A percentile compares a stretch with the other conserved stretches of the same genome.
These are phyloP conservation scores for Agapostemon virescens DNA, from an alignment of 2,888 invertebrate genomes.

Conservation along the genomic window DNA sequence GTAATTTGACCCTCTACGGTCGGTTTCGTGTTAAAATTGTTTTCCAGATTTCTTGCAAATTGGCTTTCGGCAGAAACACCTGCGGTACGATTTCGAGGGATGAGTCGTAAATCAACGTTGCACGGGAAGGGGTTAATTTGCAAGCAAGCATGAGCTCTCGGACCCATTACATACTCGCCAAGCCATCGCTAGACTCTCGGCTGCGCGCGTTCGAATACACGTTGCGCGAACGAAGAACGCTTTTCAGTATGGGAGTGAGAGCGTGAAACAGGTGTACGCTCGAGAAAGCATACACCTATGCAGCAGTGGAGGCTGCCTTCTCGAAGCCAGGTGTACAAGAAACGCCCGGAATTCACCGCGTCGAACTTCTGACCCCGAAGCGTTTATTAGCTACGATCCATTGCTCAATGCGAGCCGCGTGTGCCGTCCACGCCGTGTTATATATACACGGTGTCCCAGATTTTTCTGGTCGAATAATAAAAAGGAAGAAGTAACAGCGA, in stretches of 20 bases:
- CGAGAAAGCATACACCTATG: constrained; percentile 47
- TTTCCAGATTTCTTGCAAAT: background rate
- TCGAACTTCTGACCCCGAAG: constrained; percentile 68
- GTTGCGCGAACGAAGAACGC: constrained; percentile 36
- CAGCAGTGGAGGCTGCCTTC: constrained; percentile 44
- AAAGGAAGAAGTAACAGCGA: too few species aligned
- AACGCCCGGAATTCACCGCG: constrained; percentile 61
- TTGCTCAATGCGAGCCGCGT: constrained; percentile 59
- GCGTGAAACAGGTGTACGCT: constrained; percentile 66
- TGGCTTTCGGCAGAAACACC: background rate
- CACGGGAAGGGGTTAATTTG: background rate
- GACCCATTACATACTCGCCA: constrained; percentile 25
- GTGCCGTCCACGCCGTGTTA: constrained; percentile 23
- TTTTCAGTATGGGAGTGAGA: constrained; percentile 57
- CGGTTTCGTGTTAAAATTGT: background rate
- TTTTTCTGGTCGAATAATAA: background rate
- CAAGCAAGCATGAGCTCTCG: background rate
- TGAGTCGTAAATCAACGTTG: too few species aligned
- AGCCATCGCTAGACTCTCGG: constrained; percentile 49
- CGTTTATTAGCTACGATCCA: constrained; percentile 64
- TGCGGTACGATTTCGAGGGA: too few species aligned
- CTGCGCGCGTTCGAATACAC: constrained; percentile 27
- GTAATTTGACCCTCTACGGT: too few species aligned
- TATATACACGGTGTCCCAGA: constrained; percentile 9
- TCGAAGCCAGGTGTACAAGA: constrained; percentile 62